Base-by-base conservation (phyloP, 2,888 invertebrate species). In the Polyommatus iphigenia region DNA sequence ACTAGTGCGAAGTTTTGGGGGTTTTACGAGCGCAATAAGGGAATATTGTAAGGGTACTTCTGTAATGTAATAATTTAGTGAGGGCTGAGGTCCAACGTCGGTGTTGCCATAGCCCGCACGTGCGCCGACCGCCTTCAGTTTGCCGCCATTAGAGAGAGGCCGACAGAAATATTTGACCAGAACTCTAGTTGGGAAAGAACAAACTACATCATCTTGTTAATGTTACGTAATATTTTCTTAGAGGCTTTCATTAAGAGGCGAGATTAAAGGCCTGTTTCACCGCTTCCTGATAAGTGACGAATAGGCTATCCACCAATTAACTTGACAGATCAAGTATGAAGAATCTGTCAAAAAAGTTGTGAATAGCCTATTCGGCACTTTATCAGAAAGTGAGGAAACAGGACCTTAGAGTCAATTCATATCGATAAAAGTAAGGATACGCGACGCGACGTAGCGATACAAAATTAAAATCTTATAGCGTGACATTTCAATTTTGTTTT, bases 151-250 rank as follows among this genome's bases (percentile, higher is more conserved):
- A 41, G 67, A 67, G 67, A 20, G 41, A 41, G 73, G 41, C 41
- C n/a, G 41, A 46, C 46, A 20, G 46, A 73, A 41, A 46, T 73
- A 46, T 73, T 46, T 46, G 73, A 73, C 73, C 41, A 41, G 41
- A 73, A 73, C 73, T 73, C 41, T 73, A 73, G 46, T 50, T 46
- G 73, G n/a, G 46, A 41, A 73, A 41, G 46, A 73, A 73, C 67
- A 67, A 67, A 50, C 54, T 54, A 18, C 54, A 54, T 18, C 5
- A 54, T 18, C 1, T 18, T 54, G 54, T 54, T 54, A 54, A 54
- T 18, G 18, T 54, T 54, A 54, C 54, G 5, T 54, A 54, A 54
- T 54, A 54, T 54, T 54, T 54, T 54, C 54, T 18, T 54, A 54
- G 54, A 15, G 18, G 54, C 15, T 54, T 54, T 18, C 5, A 54